A percentile compares a stretch with the other conserved stretches of the same genome.
phyloP scores from a whole-genome alignment of 2,113 vertebrate species.

The Aviceda subcristata region DNA sequence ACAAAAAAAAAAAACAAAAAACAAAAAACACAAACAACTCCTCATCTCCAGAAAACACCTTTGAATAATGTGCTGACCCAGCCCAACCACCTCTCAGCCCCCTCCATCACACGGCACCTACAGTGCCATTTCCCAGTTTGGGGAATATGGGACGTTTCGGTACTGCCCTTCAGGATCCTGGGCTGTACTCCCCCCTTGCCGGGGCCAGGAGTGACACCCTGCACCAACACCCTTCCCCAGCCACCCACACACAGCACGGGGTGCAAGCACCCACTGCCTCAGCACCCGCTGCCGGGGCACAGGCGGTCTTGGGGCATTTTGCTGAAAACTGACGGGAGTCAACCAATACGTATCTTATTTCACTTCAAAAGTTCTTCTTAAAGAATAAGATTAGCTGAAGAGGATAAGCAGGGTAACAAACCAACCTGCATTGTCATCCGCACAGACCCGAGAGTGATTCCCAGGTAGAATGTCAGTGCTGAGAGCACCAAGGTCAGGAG shows the following conservation, averaged over 20 bases:
- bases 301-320: not conserved
- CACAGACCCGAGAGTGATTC: not conserved
- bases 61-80: too few species aligned
- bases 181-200: too few species aligned
- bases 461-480: rapidly evolving
- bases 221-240: not conserved
- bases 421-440: not conserved
- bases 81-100: not conserved
- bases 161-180: not conserved
- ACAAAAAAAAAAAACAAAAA: not conserved
- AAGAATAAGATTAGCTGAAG: not conserved
- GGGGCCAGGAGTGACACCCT: not conserved
- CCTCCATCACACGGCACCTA: rapidly evolving
- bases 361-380: too few species aligned
- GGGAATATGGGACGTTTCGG: rapidly evolving
- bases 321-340: too few species aligned
- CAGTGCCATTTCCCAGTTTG: not conserved
- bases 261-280: not conserved
- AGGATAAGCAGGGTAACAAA: not conserved
- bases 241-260: not conserved
- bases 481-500: not conserved
- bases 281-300: not conserved
- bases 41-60: not conserved
- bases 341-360: not conserved
- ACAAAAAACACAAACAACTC: not conserved